Percentiles rank a stretch among this genome's conserved stretches.
These are phyloP conservation scores for Salpingus planirostris DNA, from an alignment of 2,888 invertebrate species.

Conservation along the genomic window DNA sequence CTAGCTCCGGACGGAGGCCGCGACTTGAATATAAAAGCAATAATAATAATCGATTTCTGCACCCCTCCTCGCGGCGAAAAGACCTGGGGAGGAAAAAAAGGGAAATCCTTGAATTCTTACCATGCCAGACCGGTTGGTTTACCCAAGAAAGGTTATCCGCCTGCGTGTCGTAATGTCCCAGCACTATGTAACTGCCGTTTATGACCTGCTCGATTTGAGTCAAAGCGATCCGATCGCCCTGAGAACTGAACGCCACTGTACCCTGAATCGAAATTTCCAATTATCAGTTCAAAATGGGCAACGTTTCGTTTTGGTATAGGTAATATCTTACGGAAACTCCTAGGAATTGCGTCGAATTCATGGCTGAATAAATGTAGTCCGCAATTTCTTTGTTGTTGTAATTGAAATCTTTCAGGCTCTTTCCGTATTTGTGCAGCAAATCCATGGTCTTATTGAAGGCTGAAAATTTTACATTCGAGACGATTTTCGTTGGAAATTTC, in stretches of 20 bases:
- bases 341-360: conserved; percentile 96
- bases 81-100: no score
- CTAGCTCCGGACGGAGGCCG: no score
- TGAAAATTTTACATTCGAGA: conserved; percentile 33
- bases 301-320: neutral
- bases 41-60: no score
- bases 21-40: no score
- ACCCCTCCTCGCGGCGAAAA: no score
- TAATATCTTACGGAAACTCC: conserved; percentile 92
- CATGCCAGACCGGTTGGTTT: conserved; percentile 84
- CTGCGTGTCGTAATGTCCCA: conserved; percentile 95
- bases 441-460: conserved; percentile 97
- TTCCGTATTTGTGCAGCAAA: conserved; percentile 67
- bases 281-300: no score
- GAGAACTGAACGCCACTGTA: conserved; percentile 94
- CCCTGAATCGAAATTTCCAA: no score
- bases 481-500: neutral
- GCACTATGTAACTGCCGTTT: conserved; percentile 85
- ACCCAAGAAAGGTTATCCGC: conserved; percentile 93
- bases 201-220: conserved; percentile 97
- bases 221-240: conserved; percentile 96
- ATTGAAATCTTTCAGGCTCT: conserved; percentile 88
- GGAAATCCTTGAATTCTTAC: no score
- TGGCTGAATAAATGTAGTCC: conserved; percentile 92
- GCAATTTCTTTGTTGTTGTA: conserved; percentile 93